phyloP scores from a whole-genome alignment of 2,888 invertebrate species.

The Sclerodermus sp. region DNA sequence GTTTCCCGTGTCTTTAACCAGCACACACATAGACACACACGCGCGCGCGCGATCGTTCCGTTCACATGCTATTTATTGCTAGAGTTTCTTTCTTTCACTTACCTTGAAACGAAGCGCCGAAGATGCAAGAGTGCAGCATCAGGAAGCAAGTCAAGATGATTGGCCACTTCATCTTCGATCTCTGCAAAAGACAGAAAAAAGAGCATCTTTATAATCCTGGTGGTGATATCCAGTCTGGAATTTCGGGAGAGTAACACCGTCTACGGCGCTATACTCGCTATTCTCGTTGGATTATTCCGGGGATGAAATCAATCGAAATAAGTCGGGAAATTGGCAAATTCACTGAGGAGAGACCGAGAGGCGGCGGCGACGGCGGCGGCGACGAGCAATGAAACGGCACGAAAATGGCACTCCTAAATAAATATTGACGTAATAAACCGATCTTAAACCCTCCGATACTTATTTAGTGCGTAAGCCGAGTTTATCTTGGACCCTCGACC shows the following conservation, averaged over 20 bases:
- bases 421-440: too few species aligned
- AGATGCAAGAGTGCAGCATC: conserved; percentile 43
- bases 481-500: too few species aligned
- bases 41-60: too few species aligned
- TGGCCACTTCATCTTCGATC: conserved; percentile 52
- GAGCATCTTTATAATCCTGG: background rate
- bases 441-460: too few species aligned
- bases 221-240: too few species aligned
- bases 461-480: too few species aligned
- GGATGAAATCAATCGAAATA: too few species aligned
- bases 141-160: conserved; percentile 44
- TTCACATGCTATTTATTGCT: background rate
- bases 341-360: background rate
- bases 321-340: too few species aligned
- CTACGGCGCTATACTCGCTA: background rate
- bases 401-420: background rate
- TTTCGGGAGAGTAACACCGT: too few species aligned
- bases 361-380: background rate
- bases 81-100: conserved; percentile 24
- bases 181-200: conserved; percentile 26
- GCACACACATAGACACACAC: too few species aligned
- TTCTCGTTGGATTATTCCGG: background rate
- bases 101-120: conserved; percentile 43
- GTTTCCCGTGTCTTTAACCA: too few species aligned
- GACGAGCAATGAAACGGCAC: background rate